These are phyloP conservation scores for Caenorhabditis plicata DNA, from an alignment of 2,888 invertebrate genomes.

Conservation along the genomic window DNA sequence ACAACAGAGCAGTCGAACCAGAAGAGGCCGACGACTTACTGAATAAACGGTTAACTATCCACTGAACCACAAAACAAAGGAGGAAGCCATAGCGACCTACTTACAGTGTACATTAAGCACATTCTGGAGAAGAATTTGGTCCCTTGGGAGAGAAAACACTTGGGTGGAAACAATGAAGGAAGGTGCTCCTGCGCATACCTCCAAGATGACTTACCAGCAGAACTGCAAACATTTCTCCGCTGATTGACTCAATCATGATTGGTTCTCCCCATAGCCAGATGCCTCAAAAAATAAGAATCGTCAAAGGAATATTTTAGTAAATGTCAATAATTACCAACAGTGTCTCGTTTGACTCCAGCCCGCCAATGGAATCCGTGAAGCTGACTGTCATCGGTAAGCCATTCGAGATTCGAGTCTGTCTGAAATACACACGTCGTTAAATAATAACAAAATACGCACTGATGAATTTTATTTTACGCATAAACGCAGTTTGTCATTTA, in stretches of 20 bases:
- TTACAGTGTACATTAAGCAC: too few species aligned
- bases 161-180: too few species aligned
- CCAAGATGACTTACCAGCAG: constrained; percentile 39
- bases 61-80: too few species aligned
- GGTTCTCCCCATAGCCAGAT: constrained; percentile 67
- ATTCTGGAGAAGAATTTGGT: too few species aligned
- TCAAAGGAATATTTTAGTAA: too few species aligned
- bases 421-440: constrained; percentile 5
- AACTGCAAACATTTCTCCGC: constrained; percentile 59
- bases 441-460: neutral
- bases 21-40: too few species aligned
- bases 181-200: too few species aligned
- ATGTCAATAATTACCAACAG: constrained; percentile 57
- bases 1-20: too few species aligned
- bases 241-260: constrained; percentile 62
- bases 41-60: too few species aligned
- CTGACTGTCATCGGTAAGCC: constrained; percentile 59
- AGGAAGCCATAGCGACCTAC: too few species aligned
- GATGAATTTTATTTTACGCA: neutral
- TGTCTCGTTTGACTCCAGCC: constrained; percentile 58
- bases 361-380: constrained; percentile 66
- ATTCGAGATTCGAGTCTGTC: constrained; percentile 48
- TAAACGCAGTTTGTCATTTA: neutral
- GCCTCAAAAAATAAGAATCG: constrained; percentile 31
- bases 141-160: too few species aligned